phyloP scores from a whole-genome alignment of 2,797 vertebrate species.

The Clarias fuscus region DNA sequence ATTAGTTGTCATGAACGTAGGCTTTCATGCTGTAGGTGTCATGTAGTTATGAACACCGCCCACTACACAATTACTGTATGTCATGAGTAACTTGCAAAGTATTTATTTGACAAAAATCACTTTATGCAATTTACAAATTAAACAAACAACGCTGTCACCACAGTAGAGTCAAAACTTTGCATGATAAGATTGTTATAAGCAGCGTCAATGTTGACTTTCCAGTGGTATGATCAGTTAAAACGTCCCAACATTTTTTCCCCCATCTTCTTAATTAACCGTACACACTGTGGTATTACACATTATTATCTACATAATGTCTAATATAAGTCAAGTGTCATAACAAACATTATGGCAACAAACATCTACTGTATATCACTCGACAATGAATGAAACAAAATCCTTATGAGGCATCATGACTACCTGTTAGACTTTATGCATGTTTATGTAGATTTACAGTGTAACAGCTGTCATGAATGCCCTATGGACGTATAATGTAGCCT shows the following conservation, averaged over 20 bases:
- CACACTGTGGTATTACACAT: neutral
- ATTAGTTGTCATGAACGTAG: neutral
- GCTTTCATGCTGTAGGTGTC: neutral
- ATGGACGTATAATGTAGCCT: neutral
- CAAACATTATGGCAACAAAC: neutral
- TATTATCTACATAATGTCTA: neutral
- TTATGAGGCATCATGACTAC: neutral
- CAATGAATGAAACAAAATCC: neutral
- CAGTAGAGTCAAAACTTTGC: neutral
- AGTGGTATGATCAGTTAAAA: neutral
- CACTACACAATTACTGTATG: too few relatives aligned
- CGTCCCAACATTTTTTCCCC: too few relatives aligned
- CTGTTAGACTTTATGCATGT: neutral
- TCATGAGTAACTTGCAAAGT: too few relatives aligned
- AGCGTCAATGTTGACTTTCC: neutral
- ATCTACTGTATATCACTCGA: neutral
- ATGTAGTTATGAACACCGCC: neutral
- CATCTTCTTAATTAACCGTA: neutral
- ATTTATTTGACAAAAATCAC: too few relatives aligned
- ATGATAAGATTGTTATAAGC: neutral
- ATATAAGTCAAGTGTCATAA: neutral
- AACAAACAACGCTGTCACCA: neutral
- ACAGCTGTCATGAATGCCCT: neutral
- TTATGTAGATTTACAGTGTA: neutral
- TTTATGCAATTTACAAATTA: neutral